Conservation (phyloP, 2,888 invertebrate species). For the Conchocele bisecta region DNA sequence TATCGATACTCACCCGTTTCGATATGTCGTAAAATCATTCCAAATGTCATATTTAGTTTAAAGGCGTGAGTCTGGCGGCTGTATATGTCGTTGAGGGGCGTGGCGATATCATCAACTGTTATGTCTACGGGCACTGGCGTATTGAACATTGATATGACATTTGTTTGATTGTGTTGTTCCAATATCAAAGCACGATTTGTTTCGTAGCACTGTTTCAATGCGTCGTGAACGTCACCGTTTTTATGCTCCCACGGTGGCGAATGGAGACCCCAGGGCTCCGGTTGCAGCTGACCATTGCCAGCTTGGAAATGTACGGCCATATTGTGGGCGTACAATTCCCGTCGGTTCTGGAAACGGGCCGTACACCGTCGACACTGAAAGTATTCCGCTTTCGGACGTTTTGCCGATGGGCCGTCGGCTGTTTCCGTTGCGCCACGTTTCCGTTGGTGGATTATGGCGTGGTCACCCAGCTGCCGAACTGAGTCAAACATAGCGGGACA, state of each 20-base stretch:
- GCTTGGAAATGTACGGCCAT: no score
- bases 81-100: slow-evolving; percentile 20
- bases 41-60: slow-evolving; percentile 26
- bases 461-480: no score
- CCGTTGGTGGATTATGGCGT: no score
- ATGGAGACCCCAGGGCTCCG: no score
- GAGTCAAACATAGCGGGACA: no score
- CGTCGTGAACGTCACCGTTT: slow-evolving; percentile 15
- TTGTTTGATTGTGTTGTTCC: slow-evolving; percentile 17
- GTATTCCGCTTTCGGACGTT: no score
- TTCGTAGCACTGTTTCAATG: slow-evolving; percentile 14
- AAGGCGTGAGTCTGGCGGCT: slow-evolving; percentile 35
- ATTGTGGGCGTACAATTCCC: no score
- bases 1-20: slow-evolving; percentile 20
- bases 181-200: slow-evolving; percentile 24
- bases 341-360: no score
- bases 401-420: no score
- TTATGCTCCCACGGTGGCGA: slow-evolving; percentile 25
- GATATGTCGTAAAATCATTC: slow-evolving; percentile 26
- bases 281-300: no score
- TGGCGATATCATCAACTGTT: slow-evolving; percentile 7
- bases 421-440: no score
- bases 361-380: no score
- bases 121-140: slow-evolving; percentile 25
- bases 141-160: slow-evolving; percentile 22